Conservation (phyloP, 1,140 invertebrate species). For the Leptopilina clavipes region DNA sequence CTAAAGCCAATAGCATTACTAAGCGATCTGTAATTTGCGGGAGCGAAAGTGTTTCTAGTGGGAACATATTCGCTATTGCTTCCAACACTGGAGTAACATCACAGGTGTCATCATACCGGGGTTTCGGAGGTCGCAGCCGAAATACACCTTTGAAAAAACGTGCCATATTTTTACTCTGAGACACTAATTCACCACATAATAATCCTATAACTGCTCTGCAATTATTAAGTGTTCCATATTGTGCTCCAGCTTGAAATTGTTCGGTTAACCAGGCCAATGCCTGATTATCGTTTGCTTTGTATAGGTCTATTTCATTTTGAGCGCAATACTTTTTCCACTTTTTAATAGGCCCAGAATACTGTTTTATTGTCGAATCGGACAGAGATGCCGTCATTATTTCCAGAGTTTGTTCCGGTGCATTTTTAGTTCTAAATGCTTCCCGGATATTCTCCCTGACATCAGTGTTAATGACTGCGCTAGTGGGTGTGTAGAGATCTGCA, state of each 20-base stretch:
- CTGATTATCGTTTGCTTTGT: background rate
- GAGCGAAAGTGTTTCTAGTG: constrained; percentile 20
- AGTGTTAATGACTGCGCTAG: constrained; percentile 7
- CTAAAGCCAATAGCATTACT: constrained; percentile 47
- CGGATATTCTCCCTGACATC: constrained; percentile 38
- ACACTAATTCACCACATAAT: background rate
- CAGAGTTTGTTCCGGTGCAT: background rate
- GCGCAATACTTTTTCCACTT: background rate
- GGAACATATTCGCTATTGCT: constrained; percentile 14
- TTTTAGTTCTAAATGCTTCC: constrained; percentile 4
- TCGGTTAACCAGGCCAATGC: background rate
- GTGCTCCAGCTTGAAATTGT: background rate
- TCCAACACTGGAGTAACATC: constrained; percentile 35
- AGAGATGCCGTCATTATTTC: background rate
- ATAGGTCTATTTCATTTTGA: background rate
- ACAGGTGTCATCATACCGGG: constrained; percentile 35
- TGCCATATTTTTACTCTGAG: background rate
- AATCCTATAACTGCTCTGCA: background rate
- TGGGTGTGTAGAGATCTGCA: constrained; percentile 39
- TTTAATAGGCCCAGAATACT: constrained; percentile 15
- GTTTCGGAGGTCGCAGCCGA: background rate
- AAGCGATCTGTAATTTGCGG: constrained; percentile 14
- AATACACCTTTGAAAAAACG: constrained; percentile 32
- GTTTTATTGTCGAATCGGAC: constrained; percentile 19
- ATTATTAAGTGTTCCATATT: constrained; percentile 7